Base-by-base conservation (phyloP, 1,140 invertebrate species). In the Anoplophora glabripennis region DNA sequence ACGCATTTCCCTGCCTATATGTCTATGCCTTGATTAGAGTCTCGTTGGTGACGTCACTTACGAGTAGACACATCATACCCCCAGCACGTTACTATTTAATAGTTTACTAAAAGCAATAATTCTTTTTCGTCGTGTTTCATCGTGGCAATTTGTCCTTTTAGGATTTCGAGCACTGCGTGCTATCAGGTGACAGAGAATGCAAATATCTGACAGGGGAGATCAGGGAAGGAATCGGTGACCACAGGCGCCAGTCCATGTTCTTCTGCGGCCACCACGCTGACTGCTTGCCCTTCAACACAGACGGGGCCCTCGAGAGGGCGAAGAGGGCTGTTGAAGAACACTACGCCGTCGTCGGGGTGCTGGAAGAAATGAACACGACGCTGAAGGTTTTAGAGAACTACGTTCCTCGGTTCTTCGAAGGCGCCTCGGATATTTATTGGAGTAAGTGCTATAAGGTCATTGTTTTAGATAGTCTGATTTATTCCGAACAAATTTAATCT, bases 231-330 rank as follows among this genome's bases (percentile, higher is more conserved):
- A 92, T 93, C 63, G 90, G 90, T 4, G 89, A 93, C 78, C 89
- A 93, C 76, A 78, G 91, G 45, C 75, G 89, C 40, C 90, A 92
- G 65, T 88, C 88, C 1, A 80, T 93, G 61, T 94, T 94, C 77
- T 94, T 94, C 76, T 95, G 92, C 70, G 92, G 92, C 0, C 92
- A 94, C 72, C 86, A 89, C 53, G 85, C 89, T 53, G 86, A 89
- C 57, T 94, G 92, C 85, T 91, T 90, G 52, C 90, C 89, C 33
- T 93, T 93, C 67, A 93, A 93, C 68, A 90, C 88, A 0, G 76
- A 86, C n/a, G 89, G 88, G 61, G 90, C 91, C 0, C 73, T 94
- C 61, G 88, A 93, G 72, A 83, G 85, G 64, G 91, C 92, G 0
- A 94, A 93, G 75, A 77, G 85, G 54, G 89, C 90, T 4, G 90